Evolutionary conservation across 2,888 invertebrate genomes (phyloP).

Genomic region (Oxycera nigricornis): DNA sequence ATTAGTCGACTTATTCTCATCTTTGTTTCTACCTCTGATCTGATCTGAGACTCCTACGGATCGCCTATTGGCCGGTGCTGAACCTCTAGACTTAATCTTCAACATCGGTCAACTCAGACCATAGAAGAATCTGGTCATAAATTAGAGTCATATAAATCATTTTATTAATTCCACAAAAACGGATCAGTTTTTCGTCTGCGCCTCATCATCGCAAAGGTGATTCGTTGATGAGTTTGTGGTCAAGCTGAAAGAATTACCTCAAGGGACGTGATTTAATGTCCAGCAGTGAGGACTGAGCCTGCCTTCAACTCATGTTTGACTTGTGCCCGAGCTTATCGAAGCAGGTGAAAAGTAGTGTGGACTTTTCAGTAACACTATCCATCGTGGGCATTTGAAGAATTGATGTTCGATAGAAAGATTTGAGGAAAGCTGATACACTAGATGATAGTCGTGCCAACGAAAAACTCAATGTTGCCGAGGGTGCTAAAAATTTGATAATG

Average conservation of each 20-base stretch:
- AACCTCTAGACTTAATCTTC: slow-evolving; percentile 13
- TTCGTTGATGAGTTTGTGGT: slow-evolving; percentile 36
- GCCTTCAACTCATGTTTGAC: slow-evolving; percentile 1
- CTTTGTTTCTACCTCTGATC: neutral
- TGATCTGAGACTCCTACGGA: neutral
- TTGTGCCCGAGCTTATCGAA: slow-evolving; percentile 3
- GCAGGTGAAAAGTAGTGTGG: slow-evolving; percentile 20
- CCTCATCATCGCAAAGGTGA: neutral
- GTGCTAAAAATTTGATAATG: too few relatives aligned
- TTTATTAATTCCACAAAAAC: slow-evolving; percentile 45
- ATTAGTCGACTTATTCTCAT: slow-evolving; percentile 1
- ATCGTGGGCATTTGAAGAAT: too few relatives aligned
- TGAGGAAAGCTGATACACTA: too few relatives aligned
- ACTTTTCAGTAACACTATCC: neutral
- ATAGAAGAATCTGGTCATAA: slow-evolving; percentile 25
- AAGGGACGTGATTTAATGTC: slow-evolving; percentile 30
- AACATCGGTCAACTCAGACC: slow-evolving; percentile 20
- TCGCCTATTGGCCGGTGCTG: neutral
- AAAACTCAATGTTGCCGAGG: too few relatives aligned
- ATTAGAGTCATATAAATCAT: slow-evolving; percentile 45
- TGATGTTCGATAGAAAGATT: too few relatives aligned
- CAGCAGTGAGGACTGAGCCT: slow-evolving; percentile 19
- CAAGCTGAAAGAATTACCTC: neutral
- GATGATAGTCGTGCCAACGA: too few relatives aligned
- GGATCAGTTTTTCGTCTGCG: slow-evolving; percentile 21